Base-by-base conservation (phyloP, 2,888 invertebrate species). In the Chaetoderma sp. region DNA sequence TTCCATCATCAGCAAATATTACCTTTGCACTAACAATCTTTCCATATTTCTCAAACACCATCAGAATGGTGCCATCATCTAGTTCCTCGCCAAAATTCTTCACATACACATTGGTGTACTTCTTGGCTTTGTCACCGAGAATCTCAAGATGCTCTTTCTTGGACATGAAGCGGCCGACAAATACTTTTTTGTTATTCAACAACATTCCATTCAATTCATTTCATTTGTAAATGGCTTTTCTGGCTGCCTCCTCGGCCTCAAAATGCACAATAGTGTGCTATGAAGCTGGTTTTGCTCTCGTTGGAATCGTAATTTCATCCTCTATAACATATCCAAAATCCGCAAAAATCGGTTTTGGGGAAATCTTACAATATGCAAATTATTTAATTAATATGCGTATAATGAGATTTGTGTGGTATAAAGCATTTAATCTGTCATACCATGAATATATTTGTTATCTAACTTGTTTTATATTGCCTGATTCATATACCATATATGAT, bases 171-270 rank as follows among this genome's bases (percentile, higher is more conserved):
- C 95, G 93, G 77, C 99, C 99, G 73, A 99, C 86, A 79, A 82
- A 86, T 82, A 89, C 98, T 90, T 98, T 99, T 88, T 98, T 98
- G 65, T 95, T 96, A 87, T 98, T 98, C 82, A 99, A 89, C 89
- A 99, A 92, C 99, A 99, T 99, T 74, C 93, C 93, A 88, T 99
- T 99, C 66, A 99, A 98, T n/a, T n/a, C n/a, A n/a, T n/a, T n/a
- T n/a, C n/a, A n/a, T 88, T 97, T 98, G 80, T 96, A 95, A 85
- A 99, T 99, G 61, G 98, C 98, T 85, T 94, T 95, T 83, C 94
- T 94, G 27, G 98, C 98, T 28, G 97, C 95, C 89, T 98, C 97
- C 88, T 98, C 97, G 60, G 97, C 97, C 89, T 98, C 98, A 89
- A 98, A 98, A 88, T 98, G 98, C 28, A 98, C 98, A n/a, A n/a